Evolutionary conservation across 2,113 vertebrate species (phyloP).

Genomic region (Sebastes schlegelii): DNA sequence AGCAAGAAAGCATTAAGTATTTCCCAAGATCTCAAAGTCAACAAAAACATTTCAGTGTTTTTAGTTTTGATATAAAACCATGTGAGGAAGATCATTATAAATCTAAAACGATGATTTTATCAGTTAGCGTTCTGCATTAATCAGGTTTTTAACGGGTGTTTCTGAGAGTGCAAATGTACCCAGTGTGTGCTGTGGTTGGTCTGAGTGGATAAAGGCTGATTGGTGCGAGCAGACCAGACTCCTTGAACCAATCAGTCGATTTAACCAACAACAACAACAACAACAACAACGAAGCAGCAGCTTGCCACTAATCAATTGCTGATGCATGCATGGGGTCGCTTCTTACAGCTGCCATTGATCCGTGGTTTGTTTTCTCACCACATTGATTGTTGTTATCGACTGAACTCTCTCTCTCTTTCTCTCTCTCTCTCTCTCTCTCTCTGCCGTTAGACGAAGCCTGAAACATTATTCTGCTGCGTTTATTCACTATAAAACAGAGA

Average conservation of each 20-base stretch:
- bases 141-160: background rate
- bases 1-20: no score
- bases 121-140: no score
- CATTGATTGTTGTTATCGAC: conserved; percentile 16
- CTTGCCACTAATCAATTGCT: conserved; percentile 73
- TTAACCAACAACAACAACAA: conserved; percentile 58
- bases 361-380: conserved; percentile 32
- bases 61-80: no score
- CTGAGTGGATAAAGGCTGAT: conserved; percentile 50
- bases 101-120: background rate
- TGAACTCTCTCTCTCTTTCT: background rate
- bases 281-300: conserved; percentile 27
- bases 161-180: conserved; percentile 49
- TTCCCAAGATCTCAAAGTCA: no score
- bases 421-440: background rate
- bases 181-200: conserved; percentile 51
- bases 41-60: no score
- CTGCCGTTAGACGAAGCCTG: background rate
- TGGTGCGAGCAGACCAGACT: conserved; percentile 8
- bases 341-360: conserved; percentile 39
- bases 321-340: conserved; percentile 64
- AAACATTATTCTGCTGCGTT: conserved; percentile 26
- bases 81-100: no score
- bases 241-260: conserved; percentile 55
- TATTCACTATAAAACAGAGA: background rate